Conservation (phyloP, 2,113 vertebrate species). For the Echinops telfairi region DNA sequence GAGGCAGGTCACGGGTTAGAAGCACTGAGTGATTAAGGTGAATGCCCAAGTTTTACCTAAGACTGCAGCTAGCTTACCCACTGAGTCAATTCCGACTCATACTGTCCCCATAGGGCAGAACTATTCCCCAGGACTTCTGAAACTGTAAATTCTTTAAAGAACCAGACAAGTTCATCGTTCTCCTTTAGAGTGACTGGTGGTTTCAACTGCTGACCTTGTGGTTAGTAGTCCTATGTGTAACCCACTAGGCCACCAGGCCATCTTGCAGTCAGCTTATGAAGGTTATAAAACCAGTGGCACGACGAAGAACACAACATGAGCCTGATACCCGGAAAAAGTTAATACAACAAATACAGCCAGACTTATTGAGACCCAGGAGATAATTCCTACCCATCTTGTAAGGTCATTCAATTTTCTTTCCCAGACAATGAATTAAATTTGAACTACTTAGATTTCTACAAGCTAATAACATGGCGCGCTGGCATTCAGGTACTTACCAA, state of each 20-base stretch:
- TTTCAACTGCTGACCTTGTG: no score
- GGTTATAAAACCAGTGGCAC: neutral
- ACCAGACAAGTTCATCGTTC: no score
- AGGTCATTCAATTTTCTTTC: neutral
- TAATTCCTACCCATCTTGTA: neutral
- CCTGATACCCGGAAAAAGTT: neutral
- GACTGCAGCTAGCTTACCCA: neutral
- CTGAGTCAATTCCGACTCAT: no score
- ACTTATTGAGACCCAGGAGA: neutral
- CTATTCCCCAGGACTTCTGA: no score
- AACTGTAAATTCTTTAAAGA: no score
- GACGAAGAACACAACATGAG: neutral
- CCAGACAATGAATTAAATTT: neutral
- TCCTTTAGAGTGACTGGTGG: no score
- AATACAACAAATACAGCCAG: neutral
- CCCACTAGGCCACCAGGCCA: no score
- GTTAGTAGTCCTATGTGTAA: no score
- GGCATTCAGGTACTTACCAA: neutral
- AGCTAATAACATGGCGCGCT: neutral
- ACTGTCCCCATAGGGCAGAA: no score
- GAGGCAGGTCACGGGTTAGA: neutral
- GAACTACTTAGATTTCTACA: neutral
- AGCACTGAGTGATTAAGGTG: neutral
- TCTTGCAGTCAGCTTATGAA: neutral
- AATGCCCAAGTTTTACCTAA: neutral